Evolutionary conservation across 2,113 vertebrate genomes (phyloP).

Genomic region (Megalops atlanticus): DNA sequence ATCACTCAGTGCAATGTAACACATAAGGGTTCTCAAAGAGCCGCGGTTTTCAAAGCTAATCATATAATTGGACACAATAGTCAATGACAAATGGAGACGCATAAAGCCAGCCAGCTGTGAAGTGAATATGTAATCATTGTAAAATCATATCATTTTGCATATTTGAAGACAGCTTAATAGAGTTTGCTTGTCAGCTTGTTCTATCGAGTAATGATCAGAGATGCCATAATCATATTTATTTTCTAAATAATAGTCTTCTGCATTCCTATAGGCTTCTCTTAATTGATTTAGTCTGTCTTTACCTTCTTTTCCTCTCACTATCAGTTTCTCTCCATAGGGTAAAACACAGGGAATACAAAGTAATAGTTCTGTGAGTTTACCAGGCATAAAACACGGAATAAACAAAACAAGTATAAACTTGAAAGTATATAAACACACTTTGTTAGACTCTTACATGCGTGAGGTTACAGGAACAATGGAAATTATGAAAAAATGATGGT

Average conservation of each 20-base stretch:
- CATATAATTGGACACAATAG: slow-evolving; percentile 99
- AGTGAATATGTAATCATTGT: slow-evolving; percentile 99
- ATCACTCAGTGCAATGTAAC: slow-evolving; percentile 97
- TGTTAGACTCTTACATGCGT: background rate
- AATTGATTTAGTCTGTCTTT: slow-evolving; percentile 1
- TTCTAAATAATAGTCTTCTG: slow-evolving; percentile 53
- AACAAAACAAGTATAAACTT: background rate
- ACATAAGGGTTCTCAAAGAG: slow-evolving; percentile 99
- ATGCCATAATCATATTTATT: slow-evolving; percentile 60
- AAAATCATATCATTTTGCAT: slow-evolving; percentile 99
- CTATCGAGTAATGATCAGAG: slow-evolving; percentile 80
- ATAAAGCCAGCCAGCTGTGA: slow-evolving; percentile 99
- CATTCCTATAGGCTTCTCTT: slow-evolving; percentile 20
- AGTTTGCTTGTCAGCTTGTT: slow-evolving; percentile 86
- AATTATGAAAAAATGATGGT: background rate
- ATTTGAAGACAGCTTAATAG: slow-evolving; percentile 98
- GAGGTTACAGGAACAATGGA: background rate
- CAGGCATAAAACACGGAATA: background rate
- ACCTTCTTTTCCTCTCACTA: slow-evolving; percentile 2
- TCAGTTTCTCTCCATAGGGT: background rate
- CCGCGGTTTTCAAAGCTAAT: slow-evolving; percentile 99
- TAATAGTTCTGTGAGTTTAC: background rate
- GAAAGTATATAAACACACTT: background rate
- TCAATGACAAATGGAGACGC: slow-evolving; percentile 99
- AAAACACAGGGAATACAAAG: background rate